Percentiles rank a stretch among this genome's conserved stretches.
These are phyloP conservation scores for Macquaria australasica DNA, from an alignment of 2,113 vertebrate species.

Conservation along the genomic window DNA sequence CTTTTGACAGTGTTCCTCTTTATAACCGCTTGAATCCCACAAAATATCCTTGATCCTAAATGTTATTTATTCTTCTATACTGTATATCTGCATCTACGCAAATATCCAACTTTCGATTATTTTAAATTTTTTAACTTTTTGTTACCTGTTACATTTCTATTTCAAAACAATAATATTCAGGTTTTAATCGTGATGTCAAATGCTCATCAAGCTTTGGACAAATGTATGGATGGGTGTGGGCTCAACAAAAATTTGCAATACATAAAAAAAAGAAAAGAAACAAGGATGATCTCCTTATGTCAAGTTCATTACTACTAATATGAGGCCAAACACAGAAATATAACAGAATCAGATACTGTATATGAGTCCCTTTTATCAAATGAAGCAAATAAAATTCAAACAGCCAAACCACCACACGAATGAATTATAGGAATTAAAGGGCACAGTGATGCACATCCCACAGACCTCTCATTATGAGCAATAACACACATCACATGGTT, in stretches of 20 bases:
- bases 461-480: constrained; percentile 75
- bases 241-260: constrained; percentile 21
- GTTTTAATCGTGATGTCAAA: constrained; percentile 71
- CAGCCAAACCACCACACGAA: constrained; percentile 58
- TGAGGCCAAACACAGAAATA: constrained; percentile 64
- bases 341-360: constrained; percentile 38
- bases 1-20: constrained; percentile 66
- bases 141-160: constrained; percentile 71
- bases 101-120: constrained; percentile 59
- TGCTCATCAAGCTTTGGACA: constrained; percentile 48
- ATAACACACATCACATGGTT: constrained; percentile 75
- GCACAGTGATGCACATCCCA: constrained; percentile 56
- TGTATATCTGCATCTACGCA: constrained; percentile 63
- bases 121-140: constrained; percentile 59
- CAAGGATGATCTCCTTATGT: neutral
- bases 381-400: constrained; percentile 44
- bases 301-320: constrained; percentile 28
- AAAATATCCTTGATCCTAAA: constrained; percentile 51
- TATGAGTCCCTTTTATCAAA: constrained; percentile 65
- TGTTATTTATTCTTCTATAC: constrained; percentile 72
- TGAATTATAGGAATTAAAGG: constrained; percentile 49
- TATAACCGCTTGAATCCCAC: constrained; percentile 59
- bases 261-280: neutral
- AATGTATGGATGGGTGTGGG: constrained; percentile 12
- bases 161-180: constrained; percentile 60